Conservation (phyloP, 1,140 invertebrate species). For the Heliconius hermathena region DNA sequence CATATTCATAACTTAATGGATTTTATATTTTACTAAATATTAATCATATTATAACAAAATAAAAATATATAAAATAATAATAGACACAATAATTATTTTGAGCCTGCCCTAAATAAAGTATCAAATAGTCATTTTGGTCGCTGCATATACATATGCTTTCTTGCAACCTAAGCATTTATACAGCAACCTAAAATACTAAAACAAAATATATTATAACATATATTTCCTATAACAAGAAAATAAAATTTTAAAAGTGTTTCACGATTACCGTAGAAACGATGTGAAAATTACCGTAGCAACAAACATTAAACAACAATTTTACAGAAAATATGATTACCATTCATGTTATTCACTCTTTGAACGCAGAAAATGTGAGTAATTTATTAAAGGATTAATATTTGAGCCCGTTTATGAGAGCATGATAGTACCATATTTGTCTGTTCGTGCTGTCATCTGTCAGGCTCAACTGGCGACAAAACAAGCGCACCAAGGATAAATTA, state of each 20-base stretch:
- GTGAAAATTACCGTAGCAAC: constrained; percentile 5
- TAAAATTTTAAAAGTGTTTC: no score
- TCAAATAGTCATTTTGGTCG: neutral
- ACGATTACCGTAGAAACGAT: neutral
- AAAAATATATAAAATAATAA: no score
- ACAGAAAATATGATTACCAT: neutral
- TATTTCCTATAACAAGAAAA: no score
- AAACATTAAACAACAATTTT: constrained; percentile 12
- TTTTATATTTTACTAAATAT: no score
- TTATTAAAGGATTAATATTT: constrained; percentile 72
- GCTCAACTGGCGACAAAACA: constrained; percentile 71
- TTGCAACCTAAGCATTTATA: no score
- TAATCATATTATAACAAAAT: no score
- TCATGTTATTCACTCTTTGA: constrained; percentile 22
- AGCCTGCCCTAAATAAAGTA: neutral
- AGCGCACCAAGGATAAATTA: constrained; percentile 69
- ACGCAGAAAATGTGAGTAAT: constrained; percentile 50
- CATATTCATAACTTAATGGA: no score
- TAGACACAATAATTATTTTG: no score
- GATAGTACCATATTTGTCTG: constrained; percentile 71
- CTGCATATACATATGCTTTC: neutral
- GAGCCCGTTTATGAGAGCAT: constrained; percentile 71
- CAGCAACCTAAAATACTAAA: no score
- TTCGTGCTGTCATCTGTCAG: constrained; percentile 67
- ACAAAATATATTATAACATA: no score